These are phyloP conservation scores for Poeciliopsis paucimaculata DNA, from an alignment of 2,797 vertebrate genomes.

Conservation along the genomic window DNA sequence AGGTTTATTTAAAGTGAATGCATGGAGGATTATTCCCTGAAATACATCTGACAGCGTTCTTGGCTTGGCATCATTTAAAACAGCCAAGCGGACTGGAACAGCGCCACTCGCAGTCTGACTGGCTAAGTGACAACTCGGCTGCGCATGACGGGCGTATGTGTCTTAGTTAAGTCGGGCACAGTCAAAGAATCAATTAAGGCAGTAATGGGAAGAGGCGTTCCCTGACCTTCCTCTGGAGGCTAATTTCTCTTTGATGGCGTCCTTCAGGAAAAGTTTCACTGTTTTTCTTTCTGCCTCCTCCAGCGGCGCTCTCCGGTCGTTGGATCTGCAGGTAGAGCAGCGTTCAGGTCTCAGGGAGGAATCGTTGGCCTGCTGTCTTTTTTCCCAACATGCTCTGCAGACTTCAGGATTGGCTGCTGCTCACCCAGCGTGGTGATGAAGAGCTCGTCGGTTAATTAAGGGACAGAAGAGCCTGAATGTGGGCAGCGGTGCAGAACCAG, in stretches of 20 bases:
- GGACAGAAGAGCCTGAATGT: neutral
- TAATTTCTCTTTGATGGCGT: conserved; percentile 48
- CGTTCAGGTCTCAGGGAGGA: too few species aligned
- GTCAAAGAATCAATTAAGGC: conserved; percentile 52
- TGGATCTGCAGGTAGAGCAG: neutral
- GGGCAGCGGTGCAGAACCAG: neutral
- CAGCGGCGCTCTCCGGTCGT: neutral
- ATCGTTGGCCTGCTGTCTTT: neutral
- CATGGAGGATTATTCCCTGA: neutral
- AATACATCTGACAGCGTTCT: neutral
- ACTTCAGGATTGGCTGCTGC: neutral
- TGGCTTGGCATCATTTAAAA: neutral
- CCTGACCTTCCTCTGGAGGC: conserved; percentile 40
- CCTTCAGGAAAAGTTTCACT: conserved; percentile 61
- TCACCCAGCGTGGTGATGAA: neutral
- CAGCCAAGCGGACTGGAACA: conserved; percentile 25
- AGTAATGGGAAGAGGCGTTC: conserved; percentile 66
- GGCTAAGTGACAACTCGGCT: conserved; percentile 48
- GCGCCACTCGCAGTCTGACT: conserved; percentile 25
- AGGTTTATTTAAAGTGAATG: neutral
- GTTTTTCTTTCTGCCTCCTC: conserved; percentile 1
- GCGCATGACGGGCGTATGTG: conserved; percentile 59
- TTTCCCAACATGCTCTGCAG: neutral
- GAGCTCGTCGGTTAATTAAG: neutral
- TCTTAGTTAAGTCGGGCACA: conserved; percentile 40